Base-by-base conservation (phyloP, 92 coral and sea anemone species). In the Montipora capitata region DNA sequence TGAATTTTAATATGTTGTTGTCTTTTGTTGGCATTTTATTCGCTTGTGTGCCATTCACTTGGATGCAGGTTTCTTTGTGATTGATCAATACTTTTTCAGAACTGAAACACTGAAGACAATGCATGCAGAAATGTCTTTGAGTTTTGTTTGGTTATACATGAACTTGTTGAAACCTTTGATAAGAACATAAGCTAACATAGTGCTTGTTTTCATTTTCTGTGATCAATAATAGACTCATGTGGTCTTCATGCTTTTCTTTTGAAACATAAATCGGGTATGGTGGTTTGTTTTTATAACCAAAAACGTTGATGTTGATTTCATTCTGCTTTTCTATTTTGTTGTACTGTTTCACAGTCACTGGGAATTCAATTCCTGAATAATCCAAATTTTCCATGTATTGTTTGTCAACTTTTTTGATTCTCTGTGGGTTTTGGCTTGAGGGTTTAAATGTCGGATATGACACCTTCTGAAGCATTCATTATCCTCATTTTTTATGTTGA, bases 401-500 rank as follows among this genome's bases (percentile, higher is more conserved):
- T 81, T 81, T 13, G 67, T 80, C 35, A 27, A 27, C 35, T 1
- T 27, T 27, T 27, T 27, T 27, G 35, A 27, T 27, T 27, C 35
- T 27, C 63, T 80, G 43, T 4, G 51, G 51, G 9, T 45, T 62
- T 57, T 80, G 1, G 58, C 76, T 80, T 73, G 65, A 1, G 91
- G 91, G 43, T 88, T 88, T 8, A 88, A 48, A 27, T 82, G 64
- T 52, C 92, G 35, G 20, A 86, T 78, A 39, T 86, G 90, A 76
- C 90, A 86, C 79, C 90, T 76, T 85, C 91, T 14, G 58, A 87
- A 87, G 44, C 86, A 79, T 43, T 85, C 89, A 74, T 76, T 67
- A 39, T 78, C 84, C 40, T 86, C 63, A 68, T 86, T 86, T 56
- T 86, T 77, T 3, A 86, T 7, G 42, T 86, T 78, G 2, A 87